These are phyloP conservation scores for Colius striatus DNA, from an alignment of 2,113 vertebrate genomes.

Conservation along the genomic window DNA sequence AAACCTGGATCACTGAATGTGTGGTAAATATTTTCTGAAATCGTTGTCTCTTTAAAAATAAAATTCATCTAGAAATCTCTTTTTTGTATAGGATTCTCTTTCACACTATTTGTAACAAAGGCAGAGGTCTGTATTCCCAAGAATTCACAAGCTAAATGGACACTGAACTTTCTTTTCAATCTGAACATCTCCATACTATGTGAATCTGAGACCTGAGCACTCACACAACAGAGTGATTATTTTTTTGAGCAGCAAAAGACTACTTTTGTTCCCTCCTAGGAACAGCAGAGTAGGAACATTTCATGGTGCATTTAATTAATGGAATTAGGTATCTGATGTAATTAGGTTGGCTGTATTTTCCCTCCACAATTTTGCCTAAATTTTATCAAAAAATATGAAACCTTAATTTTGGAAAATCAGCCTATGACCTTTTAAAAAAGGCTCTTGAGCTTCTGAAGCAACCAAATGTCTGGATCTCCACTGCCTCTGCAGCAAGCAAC, in stretches of 20 bases:
- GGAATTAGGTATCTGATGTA: background rate
- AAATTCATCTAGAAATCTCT: background rate
- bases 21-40: conserved; percentile 1
- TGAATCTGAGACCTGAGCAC: background rate
- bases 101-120: conserved; percentile 28
- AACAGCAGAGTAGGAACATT: conserved; percentile 1
- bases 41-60: background rate
- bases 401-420: background rate
- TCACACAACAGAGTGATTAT: background rate
- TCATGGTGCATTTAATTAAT: background rate
- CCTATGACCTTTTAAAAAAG: background rate
- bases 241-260: background rate
- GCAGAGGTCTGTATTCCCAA: conserved; percentile 38
- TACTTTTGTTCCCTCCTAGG: background rate
- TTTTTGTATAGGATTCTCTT: background rate
- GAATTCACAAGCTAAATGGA: conserved; percentile 19
- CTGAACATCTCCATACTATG: background rate
- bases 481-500: background rate
- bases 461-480: background rate
- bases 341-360: background rate
- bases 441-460: background rate
- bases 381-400: background rate
- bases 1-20: background rate
- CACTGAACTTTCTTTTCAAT: background rate
- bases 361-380: background rate